Evolutionary conservation across 2,113 vertebrate species (phyloP), one percentile per base, ranked within the genome.

Genomic region (Falcunculus frontatus): DNA sequence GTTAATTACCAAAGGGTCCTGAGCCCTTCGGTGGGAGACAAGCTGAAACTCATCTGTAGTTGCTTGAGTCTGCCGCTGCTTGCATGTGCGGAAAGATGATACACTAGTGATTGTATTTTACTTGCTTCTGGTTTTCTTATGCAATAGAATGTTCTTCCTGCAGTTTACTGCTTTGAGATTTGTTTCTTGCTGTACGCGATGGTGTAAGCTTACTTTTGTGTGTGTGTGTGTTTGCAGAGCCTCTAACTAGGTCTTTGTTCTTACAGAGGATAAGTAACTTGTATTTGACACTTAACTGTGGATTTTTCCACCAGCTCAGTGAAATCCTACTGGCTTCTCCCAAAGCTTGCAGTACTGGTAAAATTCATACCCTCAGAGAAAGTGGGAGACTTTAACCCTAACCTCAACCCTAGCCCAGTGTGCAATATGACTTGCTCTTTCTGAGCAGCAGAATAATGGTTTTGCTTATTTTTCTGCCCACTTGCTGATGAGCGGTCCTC

Each of bases 401-500:
- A 65, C 27, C 16, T 49, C 29, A 56, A 30, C 25, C 15, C 13
- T 56, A 35, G 9, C 17, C 8, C 10, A 17, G n/a, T 3, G 0
- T 46, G 32, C 11, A 3, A 0, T 32, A 5, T 10, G 32, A 37
- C n/a, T 57, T 41, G 4, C 50, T 50, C 11, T 68, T 60, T 55
- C 4, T 42, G 47, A 84, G 60, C 57, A 18, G 9, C 20, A 22
- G 44, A 29, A 55, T 19, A 50, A 19, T 52, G 50, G 8, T 47
- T 87, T 75, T 44, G 23, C 33, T 42, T 69, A 39, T 18, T 50
- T 74, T 78, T 50, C 72, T 49, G 27, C 29, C 55, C 1, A 5
- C 44, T 50, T 78, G n/a, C 29, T 3, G 11, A 21, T 13, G 10
- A 64, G 35, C 0, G 0, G 25, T 62, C 5, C 0, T 68, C n/a